A percentile compares a stretch with the other conserved stretches of the same genome.
Evolutionary conservation across 1,140 invertebrate genomes (phyloP).

Genomic region (Helicoverpa armigera): DNA sequence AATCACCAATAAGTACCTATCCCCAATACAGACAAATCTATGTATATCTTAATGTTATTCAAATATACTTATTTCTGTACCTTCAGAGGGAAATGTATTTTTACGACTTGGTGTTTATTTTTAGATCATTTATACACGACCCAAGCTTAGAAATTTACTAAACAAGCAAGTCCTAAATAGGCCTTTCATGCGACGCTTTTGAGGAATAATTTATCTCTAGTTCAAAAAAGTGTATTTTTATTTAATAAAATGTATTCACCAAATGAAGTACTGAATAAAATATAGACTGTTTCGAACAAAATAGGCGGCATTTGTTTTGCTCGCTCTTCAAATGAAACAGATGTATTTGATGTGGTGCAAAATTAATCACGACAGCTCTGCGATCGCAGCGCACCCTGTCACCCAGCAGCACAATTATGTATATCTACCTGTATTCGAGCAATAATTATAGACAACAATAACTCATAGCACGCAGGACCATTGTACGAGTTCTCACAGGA

Average conservation of each 20-base stretch:
- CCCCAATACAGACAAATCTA: background rate
- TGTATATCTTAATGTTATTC: background rate
- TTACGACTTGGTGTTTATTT: background rate
- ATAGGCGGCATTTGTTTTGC: slow-evolving; percentile 5
- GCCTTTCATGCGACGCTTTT: background rate
- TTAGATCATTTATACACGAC: background rate
- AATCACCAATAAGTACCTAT: slow-evolving; percentile 14
- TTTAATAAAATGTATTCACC: slow-evolving; percentile 18
- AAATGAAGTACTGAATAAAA: slow-evolving; percentile 27
- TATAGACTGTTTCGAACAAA: slow-evolving; percentile 13
- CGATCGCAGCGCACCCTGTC: background rate
- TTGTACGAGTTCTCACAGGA: slow-evolving; percentile 1
- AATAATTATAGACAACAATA: slow-evolving; percentile 38
- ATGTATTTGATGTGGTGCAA: slow-evolving; percentile 15
- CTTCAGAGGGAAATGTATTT: slow-evolving; percentile 19
- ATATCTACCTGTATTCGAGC: background rate
- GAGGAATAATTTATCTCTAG: background rate
- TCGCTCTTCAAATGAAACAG: slow-evolving; percentile 6
- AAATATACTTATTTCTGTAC: background rate
- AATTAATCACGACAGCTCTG: slow-evolving; percentile 4
- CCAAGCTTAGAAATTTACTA: background rate
- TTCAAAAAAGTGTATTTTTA: background rate
- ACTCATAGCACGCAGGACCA: slow-evolving; percentile 5
- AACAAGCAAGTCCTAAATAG: background rate
- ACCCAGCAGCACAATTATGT: slow-evolving; percentile 8